phyloP scores from a whole-genome alignment of 2,797 vertebrate genomes.

The Danio tinwini region DNA sequence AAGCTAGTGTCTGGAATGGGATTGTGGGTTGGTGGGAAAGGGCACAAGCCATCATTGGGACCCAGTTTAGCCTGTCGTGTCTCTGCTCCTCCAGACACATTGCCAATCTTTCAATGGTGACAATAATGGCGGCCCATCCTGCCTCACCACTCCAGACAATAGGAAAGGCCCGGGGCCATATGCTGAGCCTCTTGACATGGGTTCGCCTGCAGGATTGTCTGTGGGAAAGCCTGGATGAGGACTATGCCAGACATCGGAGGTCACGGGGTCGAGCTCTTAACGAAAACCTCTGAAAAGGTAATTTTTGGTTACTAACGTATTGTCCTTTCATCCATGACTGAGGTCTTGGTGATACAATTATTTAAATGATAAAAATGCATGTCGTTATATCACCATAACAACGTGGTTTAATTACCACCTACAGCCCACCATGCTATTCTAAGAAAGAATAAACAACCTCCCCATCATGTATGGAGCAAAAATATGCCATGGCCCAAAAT shows the following conservation, averaged over 20 bases:
- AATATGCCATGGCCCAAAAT: slow-evolving; percentile 10
- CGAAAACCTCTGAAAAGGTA: slow-evolving; percentile 18
- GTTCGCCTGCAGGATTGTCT: slow-evolving; percentile 62
- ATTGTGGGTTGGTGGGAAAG: slow-evolving; percentile 70
- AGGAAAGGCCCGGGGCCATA: slow-evolving; percentile 71
- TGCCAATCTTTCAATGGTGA: slow-evolving; percentile 61
- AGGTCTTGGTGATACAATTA: background rate
- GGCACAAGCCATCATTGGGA: slow-evolving; percentile 70
- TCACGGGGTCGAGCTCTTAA: slow-evolving; percentile 52
- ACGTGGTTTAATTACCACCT: background rate
- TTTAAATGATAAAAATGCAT: background rate
- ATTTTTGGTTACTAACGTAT: background rate
- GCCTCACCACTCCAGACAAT: slow-evolving; percentile 73
- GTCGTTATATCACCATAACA: slow-evolving; percentile 25
- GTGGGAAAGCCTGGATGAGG: slow-evolving; percentile 68
- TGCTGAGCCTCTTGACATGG: slow-evolving; percentile 68
- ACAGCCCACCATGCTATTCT: background rate
- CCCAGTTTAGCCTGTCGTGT: slow-evolving; percentile 60
- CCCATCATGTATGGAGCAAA: background rate
- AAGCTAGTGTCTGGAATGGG: background rate
- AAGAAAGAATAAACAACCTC: slow-evolving; percentile 13
- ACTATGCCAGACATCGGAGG: slow-evolving; percentile 62
- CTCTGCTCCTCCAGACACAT: slow-evolving; percentile 59
- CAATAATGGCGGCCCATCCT: slow-evolving; percentile 56
- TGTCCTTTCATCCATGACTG: background rate